Evolutionary conservation across 2,113 vertebrate species (phyloP).

Genomic region (Xiphorhynchus elegans): DNA sequence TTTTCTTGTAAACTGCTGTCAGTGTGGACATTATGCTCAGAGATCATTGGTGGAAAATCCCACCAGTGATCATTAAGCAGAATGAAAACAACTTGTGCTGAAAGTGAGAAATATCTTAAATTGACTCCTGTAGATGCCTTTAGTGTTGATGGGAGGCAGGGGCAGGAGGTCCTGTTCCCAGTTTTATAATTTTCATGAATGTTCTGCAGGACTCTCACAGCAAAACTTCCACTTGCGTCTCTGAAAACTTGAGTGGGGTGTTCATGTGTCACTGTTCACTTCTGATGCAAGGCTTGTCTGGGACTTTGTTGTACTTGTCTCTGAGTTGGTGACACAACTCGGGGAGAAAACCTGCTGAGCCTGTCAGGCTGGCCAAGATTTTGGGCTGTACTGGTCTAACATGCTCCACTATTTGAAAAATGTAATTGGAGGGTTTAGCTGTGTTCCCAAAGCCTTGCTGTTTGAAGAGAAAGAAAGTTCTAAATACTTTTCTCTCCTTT

Average conservation of each 20-base stretch:
- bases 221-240: background rate
- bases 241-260: background rate
- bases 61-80: background rate
- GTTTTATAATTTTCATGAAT: background rate
- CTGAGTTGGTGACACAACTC: slow-evolving; percentile 11
- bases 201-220: background rate
- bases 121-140: background rate
- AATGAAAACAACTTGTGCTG: background rate
- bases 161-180: background rate
- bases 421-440: slow-evolving; percentile 46
- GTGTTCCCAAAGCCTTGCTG: background rate
- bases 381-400: slow-evolving; percentile 51
- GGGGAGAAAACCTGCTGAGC: slow-evolving; percentile 47
- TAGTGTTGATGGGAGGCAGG: background rate
- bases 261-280: background rate
- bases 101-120: background rate
- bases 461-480: background rate
- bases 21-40: background rate
- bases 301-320: slow-evolving; percentile 10
- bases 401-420: slow-evolving; percentile 60
- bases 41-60: background rate
- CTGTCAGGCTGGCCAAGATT: slow-evolving; percentile 15
- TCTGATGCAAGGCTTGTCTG: slow-evolving; percentile 1
- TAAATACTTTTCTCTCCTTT: background rate
- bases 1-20: background rate